A percentile compares a stretch with the other conserved stretches of the same genome.
phyloP scores from a whole-genome alignment of 1,140 invertebrate genomes.

The Mizuhopecten yessoensis region DNA sequence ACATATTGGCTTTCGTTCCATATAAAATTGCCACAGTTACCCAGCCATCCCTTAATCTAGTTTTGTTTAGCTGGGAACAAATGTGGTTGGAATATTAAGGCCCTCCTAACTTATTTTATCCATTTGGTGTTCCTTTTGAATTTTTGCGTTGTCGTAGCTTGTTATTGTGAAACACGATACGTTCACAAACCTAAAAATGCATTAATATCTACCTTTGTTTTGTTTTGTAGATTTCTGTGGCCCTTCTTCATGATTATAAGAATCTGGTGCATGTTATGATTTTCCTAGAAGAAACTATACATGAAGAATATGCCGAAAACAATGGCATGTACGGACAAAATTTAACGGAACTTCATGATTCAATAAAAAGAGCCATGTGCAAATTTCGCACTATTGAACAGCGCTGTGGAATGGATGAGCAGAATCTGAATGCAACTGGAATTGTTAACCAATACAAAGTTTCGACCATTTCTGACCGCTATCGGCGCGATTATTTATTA shows the following conservation, averaged over 20 bases:
- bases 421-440: neutral
- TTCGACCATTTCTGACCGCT: neutral
- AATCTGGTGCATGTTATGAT: neutral
- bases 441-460: neutral
- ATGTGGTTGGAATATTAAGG: too few relatives aligned
- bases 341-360: neutral
- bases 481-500: neutral
- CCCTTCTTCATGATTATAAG: neutral
- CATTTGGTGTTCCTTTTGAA: too few relatives aligned
- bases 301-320: neutral
- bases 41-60: too few relatives aligned
- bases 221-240: constrained; percentile 14
- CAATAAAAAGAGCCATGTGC: neutral
- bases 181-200: too few relatives aligned
- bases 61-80: too few relatives aligned
- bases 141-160: too few relatives aligned
- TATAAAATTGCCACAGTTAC: too few relatives aligned
- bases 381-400: neutral
- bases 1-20: too few relatives aligned
- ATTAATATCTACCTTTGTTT: too few relatives aligned
- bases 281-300: neutral
- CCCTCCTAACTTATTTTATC: too few relatives aligned
- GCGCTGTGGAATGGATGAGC: neutral
- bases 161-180: too few relatives aligned
- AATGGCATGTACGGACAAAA: neutral